Conservation (phyloP, 1,140 invertebrate species). For the Papilio xuthus region DNA sequence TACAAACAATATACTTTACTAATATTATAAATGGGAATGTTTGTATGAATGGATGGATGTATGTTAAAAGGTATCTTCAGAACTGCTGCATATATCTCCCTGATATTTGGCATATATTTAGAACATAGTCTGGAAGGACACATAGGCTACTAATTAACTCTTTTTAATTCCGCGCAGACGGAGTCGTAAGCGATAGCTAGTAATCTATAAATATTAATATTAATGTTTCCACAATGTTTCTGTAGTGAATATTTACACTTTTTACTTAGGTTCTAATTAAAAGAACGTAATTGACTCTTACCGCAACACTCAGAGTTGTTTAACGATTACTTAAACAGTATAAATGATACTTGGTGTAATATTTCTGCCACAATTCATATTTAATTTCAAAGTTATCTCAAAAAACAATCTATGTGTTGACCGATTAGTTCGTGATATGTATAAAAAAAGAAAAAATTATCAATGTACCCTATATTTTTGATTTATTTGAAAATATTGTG, state of each 20-base stretch:
- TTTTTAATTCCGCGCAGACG: too few relatives aligned
- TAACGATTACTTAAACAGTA: background rate
- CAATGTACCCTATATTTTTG: background rate
- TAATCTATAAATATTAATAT: background rate
- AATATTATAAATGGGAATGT: too few relatives aligned
- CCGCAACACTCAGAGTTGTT: background rate
- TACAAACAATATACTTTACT: background rate
- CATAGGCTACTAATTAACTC: too few relatives aligned
- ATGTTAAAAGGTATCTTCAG: too few relatives aligned
- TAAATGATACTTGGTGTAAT: background rate
- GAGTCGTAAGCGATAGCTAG: too few relatives aligned
- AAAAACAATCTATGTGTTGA: background rate
- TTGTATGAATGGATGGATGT: too few relatives aligned
- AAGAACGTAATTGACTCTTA: background rate
- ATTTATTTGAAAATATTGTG: background rate
- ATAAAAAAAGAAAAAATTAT: conserved; percentile 9
- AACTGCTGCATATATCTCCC: too few relatives aligned
- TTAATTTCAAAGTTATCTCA: background rate
- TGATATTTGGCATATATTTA: too few relatives aligned
- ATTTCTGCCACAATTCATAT: background rate
- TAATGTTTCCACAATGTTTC: background rate
- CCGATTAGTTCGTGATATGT: background rate
- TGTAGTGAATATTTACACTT: background rate
- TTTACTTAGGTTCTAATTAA: background rate
- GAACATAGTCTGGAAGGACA: too few relatives aligned